These are phyloP conservation scores for Cinara cedri DNA, from an alignment of 2,888 invertebrate species.

Conservation along the genomic window DNA sequence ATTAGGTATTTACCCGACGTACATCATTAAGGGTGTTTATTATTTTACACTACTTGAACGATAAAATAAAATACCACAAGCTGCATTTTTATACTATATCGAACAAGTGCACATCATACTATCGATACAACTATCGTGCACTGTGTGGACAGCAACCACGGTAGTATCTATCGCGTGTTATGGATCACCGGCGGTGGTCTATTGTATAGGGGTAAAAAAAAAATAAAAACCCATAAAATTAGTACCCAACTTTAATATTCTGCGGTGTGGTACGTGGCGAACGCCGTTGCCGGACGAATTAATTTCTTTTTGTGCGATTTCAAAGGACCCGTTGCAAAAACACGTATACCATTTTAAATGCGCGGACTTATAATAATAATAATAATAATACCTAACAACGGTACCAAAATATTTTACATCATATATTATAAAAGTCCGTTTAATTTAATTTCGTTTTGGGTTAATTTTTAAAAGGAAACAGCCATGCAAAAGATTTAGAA, in stretches of 20 bases:
- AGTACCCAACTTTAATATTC: not conserved
- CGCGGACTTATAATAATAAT: not conserved
- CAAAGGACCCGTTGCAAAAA: slow-evolving; percentile 16
- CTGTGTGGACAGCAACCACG: no score
- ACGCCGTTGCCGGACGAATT: slow-evolving; percentile 1
- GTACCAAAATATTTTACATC: not conserved
- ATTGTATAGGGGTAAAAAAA: slow-evolving; percentile 7
- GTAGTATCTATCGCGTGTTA: no score
- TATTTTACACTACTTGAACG: no score
- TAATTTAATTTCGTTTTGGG: slow-evolving; percentile 21
- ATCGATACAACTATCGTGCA: no score
- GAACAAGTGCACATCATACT: no score
- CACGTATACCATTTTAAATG: not conserved
- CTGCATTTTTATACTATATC: no score
- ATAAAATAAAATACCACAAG: no score
- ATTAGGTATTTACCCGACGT: no score
- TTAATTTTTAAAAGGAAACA: slow-evolving; percentile 42
- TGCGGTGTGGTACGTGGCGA: no score
- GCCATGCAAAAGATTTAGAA: slow-evolving; percentile 21
- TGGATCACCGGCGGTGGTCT: not conserved
- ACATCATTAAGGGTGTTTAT: no score
- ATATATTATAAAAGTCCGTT: not conserved
- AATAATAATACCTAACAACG: not conserved
- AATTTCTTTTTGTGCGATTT: slow-evolving; percentile 3
- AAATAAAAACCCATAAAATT: slow-evolving; percentile 13